Conservation (phyloP, 2,113 vertebrate species). For the Vireo altiloquus region DNA sequence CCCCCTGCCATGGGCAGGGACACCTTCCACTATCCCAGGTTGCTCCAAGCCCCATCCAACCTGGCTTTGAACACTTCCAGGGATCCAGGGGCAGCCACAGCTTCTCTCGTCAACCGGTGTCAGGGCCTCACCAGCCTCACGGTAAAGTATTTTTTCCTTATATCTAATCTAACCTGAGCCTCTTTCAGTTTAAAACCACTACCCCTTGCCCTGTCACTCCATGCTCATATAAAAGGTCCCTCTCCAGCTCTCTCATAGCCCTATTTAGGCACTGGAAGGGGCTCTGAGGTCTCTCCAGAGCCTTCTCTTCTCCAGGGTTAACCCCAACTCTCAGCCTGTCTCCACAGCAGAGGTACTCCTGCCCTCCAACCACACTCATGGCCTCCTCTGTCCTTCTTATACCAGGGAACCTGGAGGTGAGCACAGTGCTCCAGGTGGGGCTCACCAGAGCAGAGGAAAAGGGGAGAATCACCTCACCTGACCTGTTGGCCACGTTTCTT, state of each 20-base stretch:
- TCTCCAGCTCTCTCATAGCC: neutral
- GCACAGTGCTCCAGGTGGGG: rapidly evolving
- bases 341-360: neutral
- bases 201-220: neutral
- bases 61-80: neutral
- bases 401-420: neutral
- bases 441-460: neutral
- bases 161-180: neutral
- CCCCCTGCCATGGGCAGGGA: neutral
- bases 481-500: rapidly evolving
- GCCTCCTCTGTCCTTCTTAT: neutral
- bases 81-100: neutral
- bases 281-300: neutral
- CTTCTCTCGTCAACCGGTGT: neutral
- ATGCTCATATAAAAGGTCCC: neutral
- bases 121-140: rapidly evolving
- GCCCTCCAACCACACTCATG: neutral
- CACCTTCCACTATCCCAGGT: rapidly evolving
- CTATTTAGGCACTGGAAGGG: neutral
- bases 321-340: neutral
- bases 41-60: neutral
- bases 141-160: neutral
- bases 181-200: neutral
- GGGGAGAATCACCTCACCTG: neutral
- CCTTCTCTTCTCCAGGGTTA: neutral